Evolutionary conservation across 2,113 vertebrate genomes (phyloP).

Genomic region (Xenotilapia longispinis): DNA sequence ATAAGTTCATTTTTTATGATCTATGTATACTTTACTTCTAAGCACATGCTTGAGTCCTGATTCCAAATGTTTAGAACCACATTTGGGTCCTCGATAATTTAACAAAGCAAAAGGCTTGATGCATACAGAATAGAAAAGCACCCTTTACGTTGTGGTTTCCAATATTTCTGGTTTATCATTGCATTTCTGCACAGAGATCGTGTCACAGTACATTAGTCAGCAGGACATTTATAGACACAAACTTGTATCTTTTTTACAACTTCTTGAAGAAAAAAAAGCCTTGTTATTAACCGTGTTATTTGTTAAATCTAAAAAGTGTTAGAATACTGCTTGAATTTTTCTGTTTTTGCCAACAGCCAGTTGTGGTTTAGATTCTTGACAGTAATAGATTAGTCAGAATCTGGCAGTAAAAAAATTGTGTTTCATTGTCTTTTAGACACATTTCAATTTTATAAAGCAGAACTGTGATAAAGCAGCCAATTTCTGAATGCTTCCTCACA

Average conservation of each 20-base stretch:
- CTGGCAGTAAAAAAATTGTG: neutral
- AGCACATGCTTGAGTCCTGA: too few relatives aligned
- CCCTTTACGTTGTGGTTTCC: accelerated
- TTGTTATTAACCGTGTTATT: neutral
- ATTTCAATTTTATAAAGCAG: neutral
- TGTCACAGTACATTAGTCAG: too few relatives aligned
- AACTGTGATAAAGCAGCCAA: neutral
- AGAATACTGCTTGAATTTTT: neutral
- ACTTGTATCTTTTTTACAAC: accelerated
- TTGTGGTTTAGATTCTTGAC: too few relatives aligned
- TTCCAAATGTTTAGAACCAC: too few relatives aligned
- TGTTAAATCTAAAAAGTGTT: accelerated
- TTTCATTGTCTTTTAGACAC: neutral
- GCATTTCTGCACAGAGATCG: accelerated
- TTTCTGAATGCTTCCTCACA: neutral
- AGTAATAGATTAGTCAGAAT: neutral
- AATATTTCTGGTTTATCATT: too few relatives aligned
- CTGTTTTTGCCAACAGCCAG: neutral
- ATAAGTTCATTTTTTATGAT: too few relatives aligned
- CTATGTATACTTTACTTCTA: too few relatives aligned
- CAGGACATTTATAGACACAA: neutral
- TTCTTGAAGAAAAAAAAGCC: neutral
- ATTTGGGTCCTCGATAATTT: accelerated
- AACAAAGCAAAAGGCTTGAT: accelerated
- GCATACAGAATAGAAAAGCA: too few relatives aligned